Percentiles rank a stretch among this genome's conserved stretches.
Conservation (phyloP, 2,888 invertebrate genomes). For the Macrophya alboannulata region DNA sequence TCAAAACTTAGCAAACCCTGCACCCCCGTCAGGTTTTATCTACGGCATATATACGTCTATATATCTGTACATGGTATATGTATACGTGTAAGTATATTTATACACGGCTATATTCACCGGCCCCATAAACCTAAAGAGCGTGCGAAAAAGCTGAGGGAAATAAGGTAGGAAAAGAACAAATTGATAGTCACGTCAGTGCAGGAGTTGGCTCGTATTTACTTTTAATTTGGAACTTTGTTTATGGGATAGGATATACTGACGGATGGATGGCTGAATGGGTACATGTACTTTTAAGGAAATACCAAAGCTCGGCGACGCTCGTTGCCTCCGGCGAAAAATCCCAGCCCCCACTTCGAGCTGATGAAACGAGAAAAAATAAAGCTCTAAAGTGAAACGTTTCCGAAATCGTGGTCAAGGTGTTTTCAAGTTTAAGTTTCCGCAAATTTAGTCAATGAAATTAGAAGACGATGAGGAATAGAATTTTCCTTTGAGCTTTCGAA, state of each 20-base stretch:
- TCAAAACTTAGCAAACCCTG: slow-evolving; percentile 67
- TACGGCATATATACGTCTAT: slow-evolving; percentile 18
- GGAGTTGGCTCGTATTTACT: slow-evolving; percentile 40
- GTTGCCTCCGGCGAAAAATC: background rate
- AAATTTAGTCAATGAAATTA: background rate
- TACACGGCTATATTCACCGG: slow-evolving; percentile 19
- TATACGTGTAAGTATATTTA: slow-evolving; percentile 20
- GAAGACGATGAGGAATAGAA: background rate
- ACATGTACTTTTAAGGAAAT: slow-evolving; percentile 22
- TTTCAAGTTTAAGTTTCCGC: background rate
- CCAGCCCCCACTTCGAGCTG: background rate
- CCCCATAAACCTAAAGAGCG: slow-evolving; percentile 31
- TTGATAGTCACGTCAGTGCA: background rate
- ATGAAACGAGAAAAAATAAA: background rate
- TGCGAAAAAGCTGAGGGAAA: slow-evolving; percentile 28
- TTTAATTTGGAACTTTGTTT: slow-evolving; percentile 52
- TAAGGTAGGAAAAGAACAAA: slow-evolving; percentile 3
- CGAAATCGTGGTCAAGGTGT: no score
- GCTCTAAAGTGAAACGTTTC: no score
- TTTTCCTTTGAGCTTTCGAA: background rate
- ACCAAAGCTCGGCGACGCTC: background rate
- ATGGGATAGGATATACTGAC: slow-evolving; percentile 29
- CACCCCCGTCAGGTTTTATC: slow-evolving; percentile 45
- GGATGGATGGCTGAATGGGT: slow-evolving; percentile 3
- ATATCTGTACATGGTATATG: slow-evolving; percentile 40